Evolutionary conservation across 2,797 vertebrate genomes (phyloP), one percentile per base, ranked within the genome.

Genomic region (Typhlichthys subterraneus): DNA sequence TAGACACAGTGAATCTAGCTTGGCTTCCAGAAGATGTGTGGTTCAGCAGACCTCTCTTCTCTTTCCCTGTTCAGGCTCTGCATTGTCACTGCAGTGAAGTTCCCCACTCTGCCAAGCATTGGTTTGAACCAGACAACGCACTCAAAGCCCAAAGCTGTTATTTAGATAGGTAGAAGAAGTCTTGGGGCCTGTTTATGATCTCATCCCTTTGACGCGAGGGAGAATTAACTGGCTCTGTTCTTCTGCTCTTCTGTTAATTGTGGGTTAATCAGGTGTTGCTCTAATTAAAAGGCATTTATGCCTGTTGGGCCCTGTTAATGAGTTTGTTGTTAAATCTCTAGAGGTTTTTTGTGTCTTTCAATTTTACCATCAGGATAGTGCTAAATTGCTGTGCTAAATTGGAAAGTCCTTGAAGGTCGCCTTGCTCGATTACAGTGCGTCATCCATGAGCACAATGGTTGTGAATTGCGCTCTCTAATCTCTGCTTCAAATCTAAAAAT

Each of bases 271-370:
- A 91, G 90, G 87, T 91, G 87, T 87, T 89, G 89, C 86, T 91
- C 91, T 93, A 93, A 94, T 93, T 93, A 93, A 93, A 92, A 91
- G 87, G 84, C 89, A 89, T 89, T 92, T 93, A 85, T 82, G 63
- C 89, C 89, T 90, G 88, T 93, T 92, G 90, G 89, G 84, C 68
- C 73, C 84, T 80, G 75, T 14, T 94, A 92, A 93, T 93, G 89
- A 91, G 89, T 92, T 92, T 90, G 87, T 91, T 92, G 93, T 92
- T 93, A 91, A 91, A 93, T 90, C 89, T 87, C 85, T 84, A 69
- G 87, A 88, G 87, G 84, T 88, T 86, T 90, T 88, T 90, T 85
- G 84, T 89, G 82, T 89, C 78, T 82, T 92, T 90, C 81, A 87
- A 90, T 42, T 91, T 89, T 91, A 91, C 81, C 88, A 90, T 88